Base-by-base conservation (phyloP, 92 coral and sea anemone genomes). In the Plumapathes pennacea region DNA sequence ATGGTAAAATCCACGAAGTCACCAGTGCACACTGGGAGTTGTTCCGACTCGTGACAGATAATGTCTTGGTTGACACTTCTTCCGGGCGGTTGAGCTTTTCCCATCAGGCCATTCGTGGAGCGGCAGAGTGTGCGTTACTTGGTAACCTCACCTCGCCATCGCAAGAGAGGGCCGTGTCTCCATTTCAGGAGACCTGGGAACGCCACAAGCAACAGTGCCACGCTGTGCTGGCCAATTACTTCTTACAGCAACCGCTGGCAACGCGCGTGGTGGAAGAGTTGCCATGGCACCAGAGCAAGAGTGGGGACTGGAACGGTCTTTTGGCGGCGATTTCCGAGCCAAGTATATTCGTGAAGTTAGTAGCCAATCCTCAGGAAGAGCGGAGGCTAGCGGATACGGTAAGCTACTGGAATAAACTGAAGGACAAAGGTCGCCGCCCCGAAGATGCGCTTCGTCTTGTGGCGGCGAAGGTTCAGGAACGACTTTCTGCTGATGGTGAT, bases 131-230 rank as follows among this genome's bases (percentile, higher is more conserved):
- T 34, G 80, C 96, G 15, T 54, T 94, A 42, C 95, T 94, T 30
- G 84, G 85, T 19, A 82, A 74, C 62, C 90, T 94, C 18, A 94
- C 99, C 32, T 84, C 97, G 21, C 97, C 97, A 15, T 94, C 99
- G 22, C 95, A 82, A 14, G 97, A 81, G 57, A 90, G 99, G 24
- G 54, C 75, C 18, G 67, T 94, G 47, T 83, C 97, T 20, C 69
- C 88, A 28, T 77, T 84, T 47, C 78, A 87, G 34, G 90, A 84
- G 54, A 57, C 76, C 46, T 94, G 99, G 99, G 99, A 94, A 63
- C 86, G 91, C 57, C 95, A 89, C 61, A 94, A 89, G 76, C 86
- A 64, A 10, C 97, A 94, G 56, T 90, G 85, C 59, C 99, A 94
- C 68, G 78, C 82, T 22, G 94, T 89, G 38, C 74, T 94, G 57